These are phyloP conservation scores for Melanocharis versteri DNA, from an alignment of 2,113 vertebrate species.

Conservation along the genomic window DNA sequence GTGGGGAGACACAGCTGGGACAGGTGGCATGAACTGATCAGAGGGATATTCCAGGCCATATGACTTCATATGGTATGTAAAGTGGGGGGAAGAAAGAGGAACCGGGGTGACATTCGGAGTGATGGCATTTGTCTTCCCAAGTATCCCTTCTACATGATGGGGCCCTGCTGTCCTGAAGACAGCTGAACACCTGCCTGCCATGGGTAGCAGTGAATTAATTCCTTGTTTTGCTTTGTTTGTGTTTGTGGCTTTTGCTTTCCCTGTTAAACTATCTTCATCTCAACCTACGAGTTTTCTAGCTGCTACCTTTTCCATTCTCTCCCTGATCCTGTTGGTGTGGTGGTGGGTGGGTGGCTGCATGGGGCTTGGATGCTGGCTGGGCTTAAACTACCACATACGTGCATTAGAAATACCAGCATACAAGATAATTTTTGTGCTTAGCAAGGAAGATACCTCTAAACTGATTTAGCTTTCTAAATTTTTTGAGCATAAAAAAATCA, in stretches of 20 bases:
- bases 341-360: neutral
- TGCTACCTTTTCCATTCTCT: neutral
- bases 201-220: neutral
- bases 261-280: neutral
- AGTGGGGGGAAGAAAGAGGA: neutral
- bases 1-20: too few species aligned
- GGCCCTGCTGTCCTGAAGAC: neutral
- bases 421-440: neutral
- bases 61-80: neutral
- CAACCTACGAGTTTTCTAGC: neutral
- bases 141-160: too few species aligned
- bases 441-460: neutral
- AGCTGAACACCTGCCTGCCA: neutral
- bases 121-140: neutral
- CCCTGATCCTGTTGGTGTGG: too few species aligned
- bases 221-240: neutral
- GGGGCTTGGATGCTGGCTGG: neutral
- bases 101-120: too few species aligned
- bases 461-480: neutral
- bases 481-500: constrained; percentile 6
- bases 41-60: neutral
- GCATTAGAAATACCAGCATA: neutral
- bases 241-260: neutral
- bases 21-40: neutral
- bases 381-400: neutral